Conservation (phyloP, 2,888 invertebrate species). For the Thera britannica region DNA sequence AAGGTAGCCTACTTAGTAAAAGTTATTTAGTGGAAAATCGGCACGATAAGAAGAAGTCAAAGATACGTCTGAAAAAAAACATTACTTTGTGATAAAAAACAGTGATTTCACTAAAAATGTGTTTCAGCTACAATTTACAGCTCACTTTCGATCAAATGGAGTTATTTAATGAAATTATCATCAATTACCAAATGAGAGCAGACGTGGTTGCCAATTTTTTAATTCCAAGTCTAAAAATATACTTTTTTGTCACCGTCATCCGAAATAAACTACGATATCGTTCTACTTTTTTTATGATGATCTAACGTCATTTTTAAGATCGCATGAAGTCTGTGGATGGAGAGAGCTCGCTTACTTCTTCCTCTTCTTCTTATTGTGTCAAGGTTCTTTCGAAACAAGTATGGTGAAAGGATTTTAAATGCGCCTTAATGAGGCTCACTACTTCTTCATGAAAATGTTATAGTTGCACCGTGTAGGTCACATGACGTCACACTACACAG, state of each 20-base stretch:
- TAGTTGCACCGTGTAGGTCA: too few relatives aligned
- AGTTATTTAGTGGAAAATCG: too few relatives aligned
- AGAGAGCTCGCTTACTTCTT: too few relatives aligned
- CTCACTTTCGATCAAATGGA: conserved; percentile 1
- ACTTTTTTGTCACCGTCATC: conserved; percentile 13
- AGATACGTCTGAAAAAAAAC: not conserved
- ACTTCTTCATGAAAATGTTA: too few relatives aligned
- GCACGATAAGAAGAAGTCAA: not conserved
- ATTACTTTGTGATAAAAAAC: not conserved
- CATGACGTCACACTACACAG: too few relatives aligned
- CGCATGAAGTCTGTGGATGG: too few relatives aligned
- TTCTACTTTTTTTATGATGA: not conserved
- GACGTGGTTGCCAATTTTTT: conserved; percentile 20
- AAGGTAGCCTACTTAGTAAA: too few relatives aligned
- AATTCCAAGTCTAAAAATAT: conserved; percentile 13
- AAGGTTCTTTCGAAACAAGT: too few relatives aligned
- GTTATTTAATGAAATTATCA: conserved; percentile 14
- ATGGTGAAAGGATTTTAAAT: too few relatives aligned
- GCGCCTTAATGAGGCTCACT: too few relatives aligned
- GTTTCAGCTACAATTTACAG: not conserved
- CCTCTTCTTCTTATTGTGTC: too few relatives aligned
- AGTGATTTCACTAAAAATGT: not conserved
- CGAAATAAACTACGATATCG: not conserved
- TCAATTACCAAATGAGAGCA: conserved; percentile 14
- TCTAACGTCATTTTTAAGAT: too few relatives aligned